A percentile compares a stretch with the other conserved stretches of the same genome.
phyloP scores from a whole-genome alignment of 2,888 invertebrate genomes.

The Melanchra persicariae region DNA sequence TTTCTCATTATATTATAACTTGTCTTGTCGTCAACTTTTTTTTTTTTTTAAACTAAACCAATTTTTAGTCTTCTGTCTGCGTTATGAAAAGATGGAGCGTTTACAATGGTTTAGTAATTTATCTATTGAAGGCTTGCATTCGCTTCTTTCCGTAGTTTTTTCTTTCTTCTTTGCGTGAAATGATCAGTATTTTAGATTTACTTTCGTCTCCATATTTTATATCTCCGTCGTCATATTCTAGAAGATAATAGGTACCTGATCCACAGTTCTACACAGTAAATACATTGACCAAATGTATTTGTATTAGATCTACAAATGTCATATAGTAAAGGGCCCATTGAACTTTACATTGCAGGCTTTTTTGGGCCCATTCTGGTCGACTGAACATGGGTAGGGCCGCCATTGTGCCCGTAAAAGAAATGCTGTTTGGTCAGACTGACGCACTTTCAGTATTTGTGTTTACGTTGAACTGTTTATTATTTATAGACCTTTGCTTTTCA shows the following conservation, averaged over 20 bases:
- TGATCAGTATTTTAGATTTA: too few species aligned
- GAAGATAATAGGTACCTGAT: neutral
- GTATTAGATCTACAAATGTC: slow-evolving; percentile 8
- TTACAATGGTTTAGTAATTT: too few species aligned
- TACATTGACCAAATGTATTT: slow-evolving; percentile 1
- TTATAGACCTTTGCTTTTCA: neutral
- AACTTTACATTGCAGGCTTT: slow-evolving; percentile 26
- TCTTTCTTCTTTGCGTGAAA: too few species aligned
- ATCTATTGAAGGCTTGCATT: too few species aligned
- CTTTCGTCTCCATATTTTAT: too few species aligned
- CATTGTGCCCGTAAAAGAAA: slow-evolving; percentile 45
- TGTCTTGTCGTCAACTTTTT: too few species aligned
- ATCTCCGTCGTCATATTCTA: neutral
- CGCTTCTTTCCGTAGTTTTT: too few species aligned
- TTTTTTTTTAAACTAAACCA: too few species aligned
- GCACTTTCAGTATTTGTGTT: slow-evolving; percentile 35
- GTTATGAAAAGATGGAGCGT: too few species aligned
- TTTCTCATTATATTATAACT: too few species aligned
- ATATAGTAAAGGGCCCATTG: slow-evolving; percentile 26
- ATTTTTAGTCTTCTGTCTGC: too few species aligned
- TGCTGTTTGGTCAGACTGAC: slow-evolving; percentile 40
- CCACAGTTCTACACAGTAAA: neutral
- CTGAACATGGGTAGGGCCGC: slow-evolving; percentile 41
- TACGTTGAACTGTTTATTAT: slow-evolving; percentile 9
- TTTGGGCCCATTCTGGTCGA: slow-evolving; percentile 21